Percentiles rank a stretch among this genome's conserved stretches.
Conservation (phyloP, 2,888 invertebrate species). For the Eupithecia centaureata region DNA sequence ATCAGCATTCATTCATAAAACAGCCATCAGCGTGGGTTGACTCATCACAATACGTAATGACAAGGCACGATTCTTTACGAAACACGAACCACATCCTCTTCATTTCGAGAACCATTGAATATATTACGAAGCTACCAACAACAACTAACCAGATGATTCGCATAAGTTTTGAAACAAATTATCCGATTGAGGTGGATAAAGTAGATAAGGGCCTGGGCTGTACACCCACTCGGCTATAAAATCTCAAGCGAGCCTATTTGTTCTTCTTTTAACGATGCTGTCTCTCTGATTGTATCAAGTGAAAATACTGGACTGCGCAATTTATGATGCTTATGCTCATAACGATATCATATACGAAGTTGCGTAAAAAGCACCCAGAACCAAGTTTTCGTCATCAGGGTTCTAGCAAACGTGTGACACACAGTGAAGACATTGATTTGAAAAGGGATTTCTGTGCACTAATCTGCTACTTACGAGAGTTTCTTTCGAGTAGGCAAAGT, state of each 20-base stretch:
- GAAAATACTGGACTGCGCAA: slow-evolving; percentile 50
- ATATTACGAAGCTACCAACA: slow-evolving; percentile 50
- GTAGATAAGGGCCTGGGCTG: slow-evolving; percentile 50
- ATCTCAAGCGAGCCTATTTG: slow-evolving; percentile 48
- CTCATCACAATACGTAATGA: slow-evolving; percentile 55
- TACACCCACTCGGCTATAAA: slow-evolving; percentile 58
- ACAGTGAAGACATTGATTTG: not conserved
- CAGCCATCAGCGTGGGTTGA: slow-evolving; percentile 54
- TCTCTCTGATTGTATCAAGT: slow-evolving; percentile 45
- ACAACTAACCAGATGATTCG: slow-evolving; percentile 50
- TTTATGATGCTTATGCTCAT: slow-evolving; percentile 42
- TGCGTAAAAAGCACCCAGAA: slow-evolving; percentile 34
- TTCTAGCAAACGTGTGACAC: not conserved
- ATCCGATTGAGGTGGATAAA: slow-evolving; percentile 54
- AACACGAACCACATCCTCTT: slow-evolving; percentile 49
- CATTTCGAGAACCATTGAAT: slow-evolving; percentile 51
- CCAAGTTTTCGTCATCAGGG: not conserved
- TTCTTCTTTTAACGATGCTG: slow-evolving; percentile 53
- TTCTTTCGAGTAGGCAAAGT: too few species aligned
- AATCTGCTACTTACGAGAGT: too few species aligned
- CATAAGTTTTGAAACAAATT: slow-evolving; percentile 57
- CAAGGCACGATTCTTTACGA: slow-evolving; percentile 51
- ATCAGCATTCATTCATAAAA: slow-evolving; percentile 50
- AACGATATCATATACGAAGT: slow-evolving; percentile 41
- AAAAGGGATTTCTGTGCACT: not conserved